Evolutionary conservation across 2,113 vertebrate genomes (phyloP).

Genomic region (Uropsilus gracilis): DNA sequence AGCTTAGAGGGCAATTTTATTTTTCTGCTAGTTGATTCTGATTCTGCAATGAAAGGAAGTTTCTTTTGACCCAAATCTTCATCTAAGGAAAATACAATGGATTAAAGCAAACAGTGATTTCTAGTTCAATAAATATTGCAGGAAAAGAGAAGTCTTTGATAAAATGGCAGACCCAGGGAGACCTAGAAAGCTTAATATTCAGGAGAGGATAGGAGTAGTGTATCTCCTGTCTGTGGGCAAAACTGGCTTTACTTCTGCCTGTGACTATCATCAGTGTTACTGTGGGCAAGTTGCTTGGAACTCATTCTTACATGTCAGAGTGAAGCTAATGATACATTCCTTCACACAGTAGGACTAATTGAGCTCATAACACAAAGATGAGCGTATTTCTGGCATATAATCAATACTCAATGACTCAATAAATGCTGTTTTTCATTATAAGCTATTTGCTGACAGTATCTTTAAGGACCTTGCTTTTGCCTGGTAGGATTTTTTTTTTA

Average conservation of each 20-base stretch:
- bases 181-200: fast-evolving
- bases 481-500: too few relatives aligned
- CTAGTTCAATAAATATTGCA: neutral
- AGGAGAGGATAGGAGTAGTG: neutral
- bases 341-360: neutral
- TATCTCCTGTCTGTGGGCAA: fast-evolving
- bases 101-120: neutral
- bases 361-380: neutral
- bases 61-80: neutral
- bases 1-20: neutral
- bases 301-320: neutral
- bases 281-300: neutral
- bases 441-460: neutral
- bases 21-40: neutral
- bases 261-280: too few relatives aligned
- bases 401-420: neutral
- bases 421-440: neutral
- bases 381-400: neutral
- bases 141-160: neutral
- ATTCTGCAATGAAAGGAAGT: neutral
- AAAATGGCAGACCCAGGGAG: neutral
- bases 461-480: neutral
- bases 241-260: too few relatives aligned
- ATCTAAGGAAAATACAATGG: neutral
- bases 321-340: neutral